Base-by-base conservation (phyloP, 2,888 invertebrate genomes). In the Drosophila phalerata region DNA sequence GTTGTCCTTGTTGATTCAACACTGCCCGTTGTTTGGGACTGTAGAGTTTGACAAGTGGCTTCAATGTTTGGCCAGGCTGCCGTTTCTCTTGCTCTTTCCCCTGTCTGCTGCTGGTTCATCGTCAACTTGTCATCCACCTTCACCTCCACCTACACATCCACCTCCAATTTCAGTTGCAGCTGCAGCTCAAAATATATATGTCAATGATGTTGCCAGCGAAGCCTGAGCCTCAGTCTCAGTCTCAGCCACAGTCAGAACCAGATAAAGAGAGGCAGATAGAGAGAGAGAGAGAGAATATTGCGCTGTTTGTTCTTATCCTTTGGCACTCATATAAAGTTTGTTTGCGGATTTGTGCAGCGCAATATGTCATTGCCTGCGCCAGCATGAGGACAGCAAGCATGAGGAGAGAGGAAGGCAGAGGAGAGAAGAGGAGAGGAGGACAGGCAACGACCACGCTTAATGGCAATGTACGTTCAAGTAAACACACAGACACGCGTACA, bases 261-360 rank as follows among this genome's bases (percentile, higher is more conserved):
- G 25, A 25, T 2, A 25, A 2, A 25, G 25, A 25, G 25, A 25
- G n/a, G n/a, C 25, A 25, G 25, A 25, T 2, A 25, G 2, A 25
- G 2, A 5, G 25, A 28, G 6, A 25, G 52, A 9, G 38, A 45
- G 56, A 61, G 40, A 53, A 30, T 25, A 37, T 51, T 72, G 72
- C 75, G 61, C 69, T 88, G 85, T 83, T 85, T 85, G 88, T 85
- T 85, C 84, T 80, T 85, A 85, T 85, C 84, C 84, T 87, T 85
- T 85, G 84, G 85, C 78, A 85, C 84, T 85, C 84, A 85, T 85
- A 85, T 85, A 85, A 81, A 87, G 88, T 86, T 86, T 88, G 86
- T 86, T 88, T 87, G 88, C 88, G 86, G 87, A 88, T 88, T 89
- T 88, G 84, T 88, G 84, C 86, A 82, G 81, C 69, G 86, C 87